Percentiles rank a stretch among this genome's conserved stretches.
Conservation (phyloP, 2,113 vertebrate species). For the pig (Sus scrofa) region T2T-Sscrofa CM000817.6:106296501-106297000, state of each 20-base stretch:
- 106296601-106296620: background rate
- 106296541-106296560: background rate
- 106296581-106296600: background rate
- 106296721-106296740: background rate
- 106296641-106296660: slow-evolving; percentile 11
- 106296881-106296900: background rate
- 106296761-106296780: background rate
- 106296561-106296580: background rate
- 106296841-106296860: background rate
- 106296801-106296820: background rate
- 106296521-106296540: background rate
- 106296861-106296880: background rate
- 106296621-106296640: background rate
- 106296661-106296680: background rate
- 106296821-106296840: background rate
- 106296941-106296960: too few relatives aligned
- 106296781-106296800: background rate
- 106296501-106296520: background rate
- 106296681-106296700: background rate
- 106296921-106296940: too few relatives aligned
- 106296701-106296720: background rate
- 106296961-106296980: too few relatives aligned
- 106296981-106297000: too few relatives aligned
- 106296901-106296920: background rate
- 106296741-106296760: background rate